These are phyloP conservation scores for Steatornis caripensis DNA, from an alignment of 2,113 vertebrate genomes.

Conservation along the genomic window DNA sequence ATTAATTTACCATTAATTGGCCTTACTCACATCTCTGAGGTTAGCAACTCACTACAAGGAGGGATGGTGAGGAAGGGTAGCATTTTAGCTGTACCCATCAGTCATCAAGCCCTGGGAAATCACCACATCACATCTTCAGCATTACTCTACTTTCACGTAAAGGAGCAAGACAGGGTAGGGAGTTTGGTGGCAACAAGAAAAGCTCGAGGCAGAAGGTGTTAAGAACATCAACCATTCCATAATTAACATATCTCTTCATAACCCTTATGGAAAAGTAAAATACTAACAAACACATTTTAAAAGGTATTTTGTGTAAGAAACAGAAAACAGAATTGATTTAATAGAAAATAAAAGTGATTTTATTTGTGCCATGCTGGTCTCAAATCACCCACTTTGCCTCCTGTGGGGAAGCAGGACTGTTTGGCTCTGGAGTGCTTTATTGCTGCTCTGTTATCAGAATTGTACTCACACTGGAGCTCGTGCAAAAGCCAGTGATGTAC, in stretches of 20 bases:
- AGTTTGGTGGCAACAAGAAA: not conserved
- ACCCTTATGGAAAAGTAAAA: not conserved
- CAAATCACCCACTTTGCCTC: slow-evolving; percentile 45
- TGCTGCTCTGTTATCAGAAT: slow-evolving; percentile 38
- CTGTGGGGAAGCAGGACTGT: not conserved
- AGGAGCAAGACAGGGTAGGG: not conserved
- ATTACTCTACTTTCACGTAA: not conserved
- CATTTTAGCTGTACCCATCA: slow-evolving; percentile 21
- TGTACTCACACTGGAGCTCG: not conserved
- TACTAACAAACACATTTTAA: not conserved
- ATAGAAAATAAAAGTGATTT: slow-evolving; percentile 49
- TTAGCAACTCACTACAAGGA: slow-evolving; percentile 42
- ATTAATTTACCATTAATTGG: slow-evolving; percentile 63
- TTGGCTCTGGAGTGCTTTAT: not conserved
- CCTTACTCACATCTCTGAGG: slow-evolving; percentile 42
- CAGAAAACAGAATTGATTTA: not conserved
- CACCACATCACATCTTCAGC: slow-evolving; percentile 36
- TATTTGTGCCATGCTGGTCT: slow-evolving; percentile 27
- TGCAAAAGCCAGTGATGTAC: not conserved
- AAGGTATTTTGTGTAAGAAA: not conserved
- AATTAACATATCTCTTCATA: not conserved
- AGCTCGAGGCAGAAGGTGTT: not conserved
- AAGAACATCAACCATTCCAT: not conserved
- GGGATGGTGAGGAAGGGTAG: not conserved
- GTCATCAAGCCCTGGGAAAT: slow-evolving; percentile 44